Conservation (phyloP, 37 sponge, comb jelly and placozoan species). For the Dysidea cf. avara region DNA sequence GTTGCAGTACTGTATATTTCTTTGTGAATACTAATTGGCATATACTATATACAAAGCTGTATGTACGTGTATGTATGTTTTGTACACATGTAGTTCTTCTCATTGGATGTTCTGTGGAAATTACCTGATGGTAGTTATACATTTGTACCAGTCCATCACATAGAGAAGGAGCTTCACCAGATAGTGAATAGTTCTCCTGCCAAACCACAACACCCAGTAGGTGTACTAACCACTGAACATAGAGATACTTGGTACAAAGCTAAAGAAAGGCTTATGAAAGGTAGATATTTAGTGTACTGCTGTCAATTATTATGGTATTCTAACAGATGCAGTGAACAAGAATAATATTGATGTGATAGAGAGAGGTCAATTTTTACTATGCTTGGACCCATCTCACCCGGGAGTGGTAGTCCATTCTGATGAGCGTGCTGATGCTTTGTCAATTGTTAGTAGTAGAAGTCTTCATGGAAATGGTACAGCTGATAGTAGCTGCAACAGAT, state of each 20-base stretch:
- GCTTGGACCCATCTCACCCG: conserved; percentile 62
- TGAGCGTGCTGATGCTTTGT: background rate
- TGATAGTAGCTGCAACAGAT: no score
- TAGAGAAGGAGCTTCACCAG: conserved; percentile 37
- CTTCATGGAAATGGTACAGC: conserved; percentile 89
- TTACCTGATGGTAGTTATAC: conserved; percentile 37
- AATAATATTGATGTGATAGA: conserved; percentile 56
- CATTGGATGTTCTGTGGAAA: conserved; percentile 45
- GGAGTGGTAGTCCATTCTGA: background rate
- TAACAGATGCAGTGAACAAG: conserved; percentile 68
- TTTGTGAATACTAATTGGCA: no score
- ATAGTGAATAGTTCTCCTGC: conserved; percentile 30
- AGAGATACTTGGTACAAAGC: conserved; percentile 74
- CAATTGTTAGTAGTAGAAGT: conserved; percentile 41
- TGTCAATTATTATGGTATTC: no score
- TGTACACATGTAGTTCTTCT: conserved; percentile 63
- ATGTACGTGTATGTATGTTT: no score
- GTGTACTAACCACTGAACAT: conserved; percentile 78
- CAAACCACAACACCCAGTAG: conserved; percentile 49
- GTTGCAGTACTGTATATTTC: no score
- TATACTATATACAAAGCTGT: no score
- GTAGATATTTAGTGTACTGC: no score
- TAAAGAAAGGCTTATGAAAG: conserved; percentile 62
- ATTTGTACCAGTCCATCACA: conserved; percentile 47
- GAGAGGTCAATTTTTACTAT: conserved; percentile 44